Percentiles rank a stretch among this genome's conserved stretches.
phyloP scores from a whole-genome alignment of 2,797 vertebrate species.

The Notoglanidium macrostoma region DNA sequence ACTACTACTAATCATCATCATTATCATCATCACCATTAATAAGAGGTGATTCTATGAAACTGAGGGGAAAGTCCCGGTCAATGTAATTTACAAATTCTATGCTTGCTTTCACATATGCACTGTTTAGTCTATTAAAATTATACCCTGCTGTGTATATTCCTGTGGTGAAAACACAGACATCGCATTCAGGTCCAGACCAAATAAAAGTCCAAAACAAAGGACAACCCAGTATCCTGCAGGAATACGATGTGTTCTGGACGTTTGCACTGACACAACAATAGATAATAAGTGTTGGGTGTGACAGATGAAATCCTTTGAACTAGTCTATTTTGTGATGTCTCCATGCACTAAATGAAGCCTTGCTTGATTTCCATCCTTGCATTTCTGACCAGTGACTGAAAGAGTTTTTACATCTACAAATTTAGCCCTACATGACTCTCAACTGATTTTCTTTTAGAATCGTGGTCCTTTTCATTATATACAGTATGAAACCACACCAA shows the following conservation, averaged over 20 bases:
- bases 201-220: not conserved
- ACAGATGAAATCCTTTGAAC: not conserved
- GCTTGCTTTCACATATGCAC: not conserved
- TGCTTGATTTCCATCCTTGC: not conserved
- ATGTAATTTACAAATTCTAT: not conserved
- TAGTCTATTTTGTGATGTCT: not conserved
- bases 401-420: not conserved
- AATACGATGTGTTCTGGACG: not conserved
- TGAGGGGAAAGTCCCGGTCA: not conserved
- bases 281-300: not conserved
- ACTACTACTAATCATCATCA: not conserved
- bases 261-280: not conserved
- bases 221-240: not conserved
- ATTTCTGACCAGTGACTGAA: not conserved
- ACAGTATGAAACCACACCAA: not conserved
- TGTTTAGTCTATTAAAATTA: slow-evolving; percentile 5
- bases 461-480: not conserved
- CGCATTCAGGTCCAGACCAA: not conserved
- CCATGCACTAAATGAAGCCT: no score
- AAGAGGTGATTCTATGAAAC: not conserved
- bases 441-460: not conserved
- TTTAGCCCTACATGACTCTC: no score
- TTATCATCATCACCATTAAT: not conserved
- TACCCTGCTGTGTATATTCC: not conserved
- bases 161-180: slow-evolving; percentile 5